phyloP scores from a whole-genome alignment of 2,888 invertebrate genomes.

The Hyles lineata region DNA sequence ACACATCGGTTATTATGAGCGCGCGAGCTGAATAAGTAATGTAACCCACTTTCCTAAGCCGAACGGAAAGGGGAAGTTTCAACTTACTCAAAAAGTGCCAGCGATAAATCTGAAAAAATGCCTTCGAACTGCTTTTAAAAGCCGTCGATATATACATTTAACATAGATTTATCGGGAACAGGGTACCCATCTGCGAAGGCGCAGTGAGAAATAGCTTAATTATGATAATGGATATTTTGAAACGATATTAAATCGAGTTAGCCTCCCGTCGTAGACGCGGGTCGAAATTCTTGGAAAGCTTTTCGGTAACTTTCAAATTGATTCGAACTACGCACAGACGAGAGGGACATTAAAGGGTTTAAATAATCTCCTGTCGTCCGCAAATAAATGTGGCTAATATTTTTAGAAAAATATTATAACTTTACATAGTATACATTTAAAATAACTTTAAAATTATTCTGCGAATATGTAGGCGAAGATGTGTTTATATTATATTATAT shows the following conservation, averaged over 20 bases:
- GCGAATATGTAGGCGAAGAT: neutral
- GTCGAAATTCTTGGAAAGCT: conserved; percentile 12
- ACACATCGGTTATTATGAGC: conserved; percentile 27
- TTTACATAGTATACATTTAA: neutral
- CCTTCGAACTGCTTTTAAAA: conserved; percentile 18
- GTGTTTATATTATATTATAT: neutral
- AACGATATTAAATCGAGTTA: conserved; percentile 19
- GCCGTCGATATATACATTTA: conserved; percentile 9
- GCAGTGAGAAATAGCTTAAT: conserved; percentile 23
- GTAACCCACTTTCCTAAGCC: conserved; percentile 24
- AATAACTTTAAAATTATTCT: neutral
- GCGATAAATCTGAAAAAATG: conserved; percentile 21
- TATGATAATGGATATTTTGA: conserved; percentile 20
- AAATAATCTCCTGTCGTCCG: neutral
- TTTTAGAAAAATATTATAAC: neutral
- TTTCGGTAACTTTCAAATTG: conserved; percentile 8
- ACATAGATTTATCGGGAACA: conserved; percentile 5
- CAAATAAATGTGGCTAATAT: neutral
- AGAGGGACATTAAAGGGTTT: neutral
- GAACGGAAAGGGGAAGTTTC: conserved; percentile 15
- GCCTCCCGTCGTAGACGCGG: neutral
- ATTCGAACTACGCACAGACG: neutral
- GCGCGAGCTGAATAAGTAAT: conserved; percentile 23
- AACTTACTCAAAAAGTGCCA: conserved; percentile 6
- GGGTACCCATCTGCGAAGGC: conserved; percentile 13